A percentile compares a stretch with the other conserved stretches of the same genome.
phyloP scores from a whole-genome alignment of 1,140 invertebrate species.

The Brachionus koreanus region DNA sequence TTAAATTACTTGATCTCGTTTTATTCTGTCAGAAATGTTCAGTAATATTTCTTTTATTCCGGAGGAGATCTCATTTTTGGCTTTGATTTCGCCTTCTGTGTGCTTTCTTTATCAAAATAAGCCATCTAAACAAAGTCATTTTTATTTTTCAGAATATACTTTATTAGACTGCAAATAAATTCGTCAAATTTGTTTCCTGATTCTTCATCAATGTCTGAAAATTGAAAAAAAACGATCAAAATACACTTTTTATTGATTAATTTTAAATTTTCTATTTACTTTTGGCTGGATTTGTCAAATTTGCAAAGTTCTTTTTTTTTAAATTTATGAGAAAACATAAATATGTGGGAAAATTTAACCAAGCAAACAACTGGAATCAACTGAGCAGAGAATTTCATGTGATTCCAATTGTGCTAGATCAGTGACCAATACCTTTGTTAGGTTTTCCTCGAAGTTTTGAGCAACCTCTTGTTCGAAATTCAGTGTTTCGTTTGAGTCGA shows the following conservation, averaged over 20 bases:
- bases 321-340: constrained; percentile 4
- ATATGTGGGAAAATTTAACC: neutral
- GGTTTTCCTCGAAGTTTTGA: neutral
- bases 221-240: neutral
- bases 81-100: neutral
- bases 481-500: neutral
- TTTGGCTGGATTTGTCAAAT: neutral
- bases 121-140: neutral
- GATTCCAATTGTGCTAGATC: neutral
- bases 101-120: neutral
- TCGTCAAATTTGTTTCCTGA: neutral
- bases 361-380: neutral
- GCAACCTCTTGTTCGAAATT: neutral
- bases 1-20: neutral
- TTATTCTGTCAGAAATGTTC: neutral
- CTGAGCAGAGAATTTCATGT: neutral
- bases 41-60: neutral
- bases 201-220: neutral
- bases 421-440: neutral
- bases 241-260: neutral
- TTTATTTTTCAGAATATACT: neutral
- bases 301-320: neutral
- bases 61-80: neutral
- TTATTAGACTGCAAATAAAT: constrained; percentile 3
- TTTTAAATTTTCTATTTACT: neutral